A percentile compares a stretch with the other conserved stretches of the same genome.
Conservation (phyloP, 2,888 invertebrate genomes). For the Sisyra nigra region DNA sequence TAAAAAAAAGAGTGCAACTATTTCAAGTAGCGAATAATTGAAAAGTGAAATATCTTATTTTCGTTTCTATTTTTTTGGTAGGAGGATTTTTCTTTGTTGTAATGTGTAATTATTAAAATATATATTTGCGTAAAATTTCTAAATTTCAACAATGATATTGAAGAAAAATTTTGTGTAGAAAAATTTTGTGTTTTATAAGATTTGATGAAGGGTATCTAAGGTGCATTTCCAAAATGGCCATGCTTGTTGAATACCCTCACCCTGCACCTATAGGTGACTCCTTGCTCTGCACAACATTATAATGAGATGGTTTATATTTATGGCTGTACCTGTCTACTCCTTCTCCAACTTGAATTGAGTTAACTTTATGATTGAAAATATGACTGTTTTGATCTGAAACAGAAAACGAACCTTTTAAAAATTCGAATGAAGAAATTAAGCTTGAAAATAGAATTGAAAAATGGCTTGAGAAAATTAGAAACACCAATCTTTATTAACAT, state of each 20-base stretch:
- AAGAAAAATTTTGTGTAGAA: neutral
- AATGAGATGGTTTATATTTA: constrained; percentile 26
- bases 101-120: no score
- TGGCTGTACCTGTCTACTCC: constrained; percentile 27
- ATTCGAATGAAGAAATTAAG: constrained; percentile 5
- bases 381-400: constrained; percentile 36
- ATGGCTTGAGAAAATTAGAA: no score
- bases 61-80: no score
- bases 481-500: neutral
- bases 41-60: no score
- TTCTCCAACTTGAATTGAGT: constrained; percentile 41
- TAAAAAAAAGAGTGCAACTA: no score
- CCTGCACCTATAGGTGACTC: constrained; percentile 15
- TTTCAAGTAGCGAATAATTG: no score
- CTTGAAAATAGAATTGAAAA: constrained; percentile 7
- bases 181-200: neutral
- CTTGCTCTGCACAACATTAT: constrained; percentile 15
- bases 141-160: neutral
- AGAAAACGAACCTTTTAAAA: constrained; percentile 7
- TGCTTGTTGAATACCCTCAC: constrained; percentile 17
- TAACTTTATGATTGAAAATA: constrained; percentile 55
- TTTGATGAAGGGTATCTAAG: no score
- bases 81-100: no score
- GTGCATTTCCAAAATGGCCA: neutral
- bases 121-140: no score